These are phyloP conservation scores for Pristionchus japonicus DNA, from an alignment of 2,888 invertebrate species.

Conservation along the genomic window DNA sequence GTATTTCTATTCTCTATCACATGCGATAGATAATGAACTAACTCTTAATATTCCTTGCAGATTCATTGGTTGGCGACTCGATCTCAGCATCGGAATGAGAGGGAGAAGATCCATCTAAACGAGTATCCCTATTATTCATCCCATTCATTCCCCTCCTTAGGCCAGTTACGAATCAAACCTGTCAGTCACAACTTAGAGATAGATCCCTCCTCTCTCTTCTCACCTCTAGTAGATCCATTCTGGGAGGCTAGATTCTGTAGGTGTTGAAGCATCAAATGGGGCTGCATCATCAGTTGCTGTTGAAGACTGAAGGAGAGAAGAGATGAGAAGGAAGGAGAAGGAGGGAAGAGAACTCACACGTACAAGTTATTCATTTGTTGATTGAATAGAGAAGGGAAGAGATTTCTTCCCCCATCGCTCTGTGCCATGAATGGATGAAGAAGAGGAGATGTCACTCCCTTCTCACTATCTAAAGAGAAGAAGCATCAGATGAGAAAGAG, in stretches of 20 bases:
- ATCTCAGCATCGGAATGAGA: constrained; percentile 25
- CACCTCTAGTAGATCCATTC: constrained; percentile 3
- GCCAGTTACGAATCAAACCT: constrained; percentile 19
- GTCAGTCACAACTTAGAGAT: not conserved
- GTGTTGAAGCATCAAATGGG: not conserved
- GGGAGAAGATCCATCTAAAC: constrained; percentile 33
- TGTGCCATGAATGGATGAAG: constrained; percentile 21
- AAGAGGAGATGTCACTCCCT: constrained; percentile 5
- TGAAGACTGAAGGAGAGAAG: not conserved
- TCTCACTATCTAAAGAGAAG: not conserved
- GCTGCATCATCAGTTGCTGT: constrained; percentile 8
- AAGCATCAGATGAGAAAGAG: not conserved
- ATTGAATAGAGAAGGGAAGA: constrained; percentile 29
- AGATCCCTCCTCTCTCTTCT: not conserved
- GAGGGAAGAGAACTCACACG: constrained; percentile 20
- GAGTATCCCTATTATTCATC: not conserved
- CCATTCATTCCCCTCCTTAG: not conserved
- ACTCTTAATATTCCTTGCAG: not conserved
- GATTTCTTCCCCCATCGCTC: not conserved
- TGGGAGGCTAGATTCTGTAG: not conserved
- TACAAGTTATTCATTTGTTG: constrained; percentile 3
- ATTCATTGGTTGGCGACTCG: not conserved
- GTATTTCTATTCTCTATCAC: not conserved
- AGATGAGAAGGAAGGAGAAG: not conserved
- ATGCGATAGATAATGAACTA: not conserved